These are phyloP conservation scores for Philopedon plagiatum DNA, from an alignment of 2,888 invertebrate species.

Conservation along the genomic window DNA sequence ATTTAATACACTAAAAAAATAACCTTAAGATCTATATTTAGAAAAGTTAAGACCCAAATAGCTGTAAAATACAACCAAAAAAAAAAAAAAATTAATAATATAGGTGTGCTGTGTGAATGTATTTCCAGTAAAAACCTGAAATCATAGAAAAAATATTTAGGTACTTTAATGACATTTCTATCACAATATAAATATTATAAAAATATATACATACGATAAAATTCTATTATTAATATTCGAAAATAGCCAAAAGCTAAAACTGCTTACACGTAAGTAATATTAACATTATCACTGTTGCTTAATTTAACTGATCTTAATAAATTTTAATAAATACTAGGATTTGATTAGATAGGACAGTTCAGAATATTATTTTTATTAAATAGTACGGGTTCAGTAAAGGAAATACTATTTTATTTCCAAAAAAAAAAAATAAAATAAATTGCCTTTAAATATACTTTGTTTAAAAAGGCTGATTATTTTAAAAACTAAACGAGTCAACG, in stretches of 20 bases:
- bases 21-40: constrained; percentile 19
- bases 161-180: constrained; percentile 63
- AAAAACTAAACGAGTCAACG: too few species aligned
- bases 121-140: constrained; percentile 66
- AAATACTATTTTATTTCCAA: too few species aligned
- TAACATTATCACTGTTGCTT: constrained; percentile 66
- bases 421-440: too few species aligned
- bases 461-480: too few species aligned
- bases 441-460: too few species aligned
- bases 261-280: constrained; percentile 64
- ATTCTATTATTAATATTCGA: constrained; percentile 43
- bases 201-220: constrained; percentile 51
- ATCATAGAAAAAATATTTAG: constrained; percentile 64
- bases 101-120: constrained; percentile 67
- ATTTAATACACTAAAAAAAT: constrained; percentile 1
- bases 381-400: neutral
- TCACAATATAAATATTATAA: constrained; percentile 60
- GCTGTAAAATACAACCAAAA: constrained; percentile 56
- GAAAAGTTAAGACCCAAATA: constrained; percentile 65
- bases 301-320: constrained; percentile 46
- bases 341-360: neutral
- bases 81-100: constrained; percentile 55
- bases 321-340: neutral
- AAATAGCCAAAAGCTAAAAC: constrained; percentile 58
- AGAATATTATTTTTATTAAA: neutral